phyloP scores from a whole-genome alignment of 2,797 vertebrate species.

The Ciconia nigra region DNA sequence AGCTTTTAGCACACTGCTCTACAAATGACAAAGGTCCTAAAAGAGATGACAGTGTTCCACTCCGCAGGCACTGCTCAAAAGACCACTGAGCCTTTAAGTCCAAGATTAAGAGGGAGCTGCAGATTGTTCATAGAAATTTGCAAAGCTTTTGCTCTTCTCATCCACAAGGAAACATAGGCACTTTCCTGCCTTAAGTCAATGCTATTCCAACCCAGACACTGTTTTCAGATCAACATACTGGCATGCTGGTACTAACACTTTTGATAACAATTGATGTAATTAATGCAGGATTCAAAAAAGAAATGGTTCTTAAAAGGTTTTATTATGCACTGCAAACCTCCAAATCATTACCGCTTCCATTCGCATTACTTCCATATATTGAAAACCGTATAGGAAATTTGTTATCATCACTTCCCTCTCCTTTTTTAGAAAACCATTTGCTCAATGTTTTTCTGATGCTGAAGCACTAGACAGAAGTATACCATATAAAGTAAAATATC shows the following conservation, averaged over 20 bases:
- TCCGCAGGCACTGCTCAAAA: not conserved
- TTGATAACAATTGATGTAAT: not conserved
- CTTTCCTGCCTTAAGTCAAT: not conserved
- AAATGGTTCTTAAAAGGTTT: not conserved
- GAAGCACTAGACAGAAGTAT: not conserved
- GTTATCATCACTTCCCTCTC: not conserved
- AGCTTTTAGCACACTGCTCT: not conserved
- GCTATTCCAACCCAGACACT: not conserved
- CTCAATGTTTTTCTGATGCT: not conserved
- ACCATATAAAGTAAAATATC: not conserved
- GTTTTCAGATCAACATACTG: not conserved
- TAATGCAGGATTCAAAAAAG: not conserved
- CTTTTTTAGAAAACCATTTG: not conserved
- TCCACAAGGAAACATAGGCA: not conserved
- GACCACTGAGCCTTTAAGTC: not conserved
- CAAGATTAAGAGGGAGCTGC: not conserved
- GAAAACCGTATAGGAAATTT: not conserved
- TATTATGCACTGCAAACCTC: not conserved
- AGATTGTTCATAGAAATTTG: not conserved
- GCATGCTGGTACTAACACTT: rapidly evolving
- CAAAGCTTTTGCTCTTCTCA: not conserved
- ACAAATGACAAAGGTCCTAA: not conserved
- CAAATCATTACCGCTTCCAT: not conserved
- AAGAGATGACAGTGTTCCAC: not conserved
- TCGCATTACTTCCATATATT: not conserved